Evolutionary conservation across 1,140 invertebrate genomes (phyloP), one percentile per base, ranked within the genome.

Genomic region (Diuraphis noxia): DNA sequence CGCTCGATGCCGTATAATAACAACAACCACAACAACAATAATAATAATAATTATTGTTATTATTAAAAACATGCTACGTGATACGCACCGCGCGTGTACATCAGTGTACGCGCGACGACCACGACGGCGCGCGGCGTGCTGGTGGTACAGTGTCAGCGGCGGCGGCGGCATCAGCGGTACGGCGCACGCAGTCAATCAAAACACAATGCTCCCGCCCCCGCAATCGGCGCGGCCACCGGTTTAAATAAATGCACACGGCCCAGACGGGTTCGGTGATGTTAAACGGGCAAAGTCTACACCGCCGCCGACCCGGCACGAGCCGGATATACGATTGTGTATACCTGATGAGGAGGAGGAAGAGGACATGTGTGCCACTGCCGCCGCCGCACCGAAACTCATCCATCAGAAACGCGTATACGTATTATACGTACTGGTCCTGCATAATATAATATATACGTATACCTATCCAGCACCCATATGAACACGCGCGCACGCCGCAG

Each of bases 201-300:
- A 52, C 85, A 86, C 85, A 86, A 86, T 86, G 85, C 43, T 86
- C 46, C 34, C 43, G 34, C 85, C 43, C 43, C 43, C 85, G 85
- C 85, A 36, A 86, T 41, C 34, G 43, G n/a, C n/a, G n/a, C 41
- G 17, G 46, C 85, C 46, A 25, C 46, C 85, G 85, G 43, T 49
- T 49, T 52, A 49, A 36, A 30, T 19, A 17, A 2, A 30, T 19
- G 81, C 81, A 38, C 38, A n/a, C 81, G 38, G 25, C 40, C 56
- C 38, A 82, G 81, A 40, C 79, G 79, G 36, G 79, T 81, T 38
- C 21, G 56, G 56, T 17, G n/a, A 72, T 72, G 56, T 72, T 72
- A 72, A 72, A 72, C 38, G 81, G 23, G 38, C 36, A n/a, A 72
- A 72, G 56, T 72, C 79, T 81, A 8, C 30, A 19, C 40, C 10